Base-by-base conservation (phyloP, 2,113 vertebrate species). In the Tricholaema leucomelas region DNA sequence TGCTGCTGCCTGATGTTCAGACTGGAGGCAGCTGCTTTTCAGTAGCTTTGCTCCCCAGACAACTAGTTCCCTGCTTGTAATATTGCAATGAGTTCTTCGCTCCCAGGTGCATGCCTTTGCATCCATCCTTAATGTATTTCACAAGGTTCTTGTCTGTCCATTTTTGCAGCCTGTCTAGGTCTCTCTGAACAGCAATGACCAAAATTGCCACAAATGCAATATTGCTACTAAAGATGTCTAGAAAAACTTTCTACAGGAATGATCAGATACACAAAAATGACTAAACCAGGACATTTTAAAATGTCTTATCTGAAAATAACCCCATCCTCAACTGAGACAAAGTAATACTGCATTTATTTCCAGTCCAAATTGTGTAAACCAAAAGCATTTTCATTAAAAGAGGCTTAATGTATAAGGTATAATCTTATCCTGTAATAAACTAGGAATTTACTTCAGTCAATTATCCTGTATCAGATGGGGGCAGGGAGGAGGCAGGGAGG, bases 91-190 rank as follows among this genome's bases (percentile, higher is more conserved):
- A 14, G 3, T 2, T 50, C 5, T 7, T 15, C 40, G 23, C 17
- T 38, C 12, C 40, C 15, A 13, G 15, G 15, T 7, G 21, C 15
- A 50, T 33, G 25, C 9, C 60, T n/a, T 35, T 24, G 24, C 21
- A 4, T 15, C 0, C 0, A 3, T 12, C 19, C 35, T 12, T 21
- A 12, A 12, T 5, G 44, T 7, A 5, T 35, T 59, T 48, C 35
- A 12, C 15, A 3, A n/a, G 5, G 13, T 6, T 40, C 54, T 33
- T 42, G 10, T 19, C 48, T 40, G 66, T 61, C 21, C 54, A 0
- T 28, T 10, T 21, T 64, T 25, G 25, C 23, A 65, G 69, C 16
- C 84, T 24, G 15, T 11, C 19, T 52, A 24, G 8, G 19, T 46
- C 48, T 50, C 48, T 24, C 48, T 24, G 46, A 42, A 42, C 28